Base-by-base conservation (phyloP, 2,797 vertebrate species). In the Pyrocephalus nanus region DNA sequence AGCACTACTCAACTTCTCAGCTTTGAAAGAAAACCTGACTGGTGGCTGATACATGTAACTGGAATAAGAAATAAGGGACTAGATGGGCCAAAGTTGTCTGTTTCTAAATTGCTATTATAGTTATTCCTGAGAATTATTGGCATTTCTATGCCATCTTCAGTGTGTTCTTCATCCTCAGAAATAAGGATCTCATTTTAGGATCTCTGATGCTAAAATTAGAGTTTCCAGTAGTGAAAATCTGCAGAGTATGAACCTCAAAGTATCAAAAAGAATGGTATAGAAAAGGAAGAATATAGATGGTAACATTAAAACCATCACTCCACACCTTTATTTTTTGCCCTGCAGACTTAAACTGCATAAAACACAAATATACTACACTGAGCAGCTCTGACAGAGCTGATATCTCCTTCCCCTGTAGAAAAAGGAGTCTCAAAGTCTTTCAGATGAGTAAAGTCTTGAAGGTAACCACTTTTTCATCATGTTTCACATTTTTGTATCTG, bases 381-480 rank as follows among this genome's bases (percentile, higher is more conserved):
- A 75, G n/a, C 55, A 85, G 51, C 32, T 85, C 73, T 94, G 81
- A 92, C 36, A 73, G 34, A 53, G 36, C 54, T 43, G 10, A 53
- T 96, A 55, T 66, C 67, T 78, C 60, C 62, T 75, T 57, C 30
- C 40, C 11, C 26, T 47, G 45, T 80, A 50, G 55, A 48, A 74
- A 67, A 81, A n/a, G 8, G 21, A 71, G 23, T 40, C 69, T 81
- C 66, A 55, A 73, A 88, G 36, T 9, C 40, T 95, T 96, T 96
- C 48, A 62, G 83, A 75, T 82, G 20, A 88, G 79, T 91, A 74
- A 17, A 64, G 19, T 93, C 89, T 85, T 71, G 94, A 95, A 93
- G 40, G 38, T 92, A 90, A 91, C 27, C 50, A 75, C 11, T 76
- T 95, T 92, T 94, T 91, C 67, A 82, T 80, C 54, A 84, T 78